Percentiles rank a stretch among this genome's conserved stretches.
Conservation (phyloP, 2,888 invertebrate genomes). For the Orthosia cruda region DNA sequence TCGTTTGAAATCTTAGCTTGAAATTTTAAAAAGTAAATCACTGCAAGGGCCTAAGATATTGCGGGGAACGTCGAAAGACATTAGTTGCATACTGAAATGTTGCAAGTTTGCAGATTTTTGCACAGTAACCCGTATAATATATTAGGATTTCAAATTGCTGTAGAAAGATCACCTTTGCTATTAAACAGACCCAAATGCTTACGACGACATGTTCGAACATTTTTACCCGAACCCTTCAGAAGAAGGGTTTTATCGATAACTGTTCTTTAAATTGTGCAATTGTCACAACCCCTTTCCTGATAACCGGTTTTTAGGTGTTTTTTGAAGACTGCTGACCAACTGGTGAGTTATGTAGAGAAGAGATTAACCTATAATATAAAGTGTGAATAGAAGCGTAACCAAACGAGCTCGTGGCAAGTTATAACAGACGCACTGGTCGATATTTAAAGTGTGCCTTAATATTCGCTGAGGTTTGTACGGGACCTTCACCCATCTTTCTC, state of each 20-base stretch:
- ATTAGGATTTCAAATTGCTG: neutral
- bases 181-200: neutral
- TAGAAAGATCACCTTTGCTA: neutral
- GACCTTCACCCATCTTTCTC: no score
- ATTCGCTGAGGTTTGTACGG: no score
- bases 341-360: no score
- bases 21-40: no score
- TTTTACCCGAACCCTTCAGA: neutral
- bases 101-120: neutral
- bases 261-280: neutral
- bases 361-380: neutral
- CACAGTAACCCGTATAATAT: no score
- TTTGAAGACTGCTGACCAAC: no score
- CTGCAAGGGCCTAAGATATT: neutral
- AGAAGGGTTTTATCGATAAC: neutral
- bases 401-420: no score
- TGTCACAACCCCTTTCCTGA: slow-evolving; percentile 9
- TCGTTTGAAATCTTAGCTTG: no score
- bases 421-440: no score
- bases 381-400: no score
- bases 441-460: no score
- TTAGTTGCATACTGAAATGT: neutral
- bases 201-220: neutral
- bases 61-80: neutral
- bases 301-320: neutral